Evolutionary conservation across 2,888 invertebrate species (phyloP).

Genomic region (Alloplasta piceator): DNA sequence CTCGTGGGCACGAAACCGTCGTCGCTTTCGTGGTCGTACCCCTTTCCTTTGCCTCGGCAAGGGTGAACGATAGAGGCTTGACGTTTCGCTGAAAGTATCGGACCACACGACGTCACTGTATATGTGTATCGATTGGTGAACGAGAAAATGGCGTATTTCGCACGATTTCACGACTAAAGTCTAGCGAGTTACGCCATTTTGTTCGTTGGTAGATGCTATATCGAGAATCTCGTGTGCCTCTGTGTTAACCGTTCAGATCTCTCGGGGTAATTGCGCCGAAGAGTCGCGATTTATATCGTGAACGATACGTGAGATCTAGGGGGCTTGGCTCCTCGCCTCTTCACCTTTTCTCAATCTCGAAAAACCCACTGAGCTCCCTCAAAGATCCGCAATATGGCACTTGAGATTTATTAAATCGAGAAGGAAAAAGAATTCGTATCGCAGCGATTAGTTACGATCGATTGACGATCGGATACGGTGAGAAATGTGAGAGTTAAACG

Average conservation of each 20-base stretch:
- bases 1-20: constrained; percentile 60
- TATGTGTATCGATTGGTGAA: not conserved
- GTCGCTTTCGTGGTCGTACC: constrained; percentile 22
- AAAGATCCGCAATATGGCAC: constrained; percentile 4
- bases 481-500: not conserved
- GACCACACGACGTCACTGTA: constrained; percentile 23
- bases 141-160: not conserved
- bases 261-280: constrained; percentile 63
- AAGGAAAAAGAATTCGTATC: not conserved
- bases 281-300: constrained; percentile 65
- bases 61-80: constrained; percentile 27
- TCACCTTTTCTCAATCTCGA: constrained; percentile 4
- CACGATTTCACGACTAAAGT: too few relatives aligned
- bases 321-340: constrained; percentile 25
- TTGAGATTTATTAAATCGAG: constrained; percentile 14
- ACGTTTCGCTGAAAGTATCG: constrained; percentile 64
- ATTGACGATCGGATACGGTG: too few relatives aligned
- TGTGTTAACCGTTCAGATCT: not conserved
- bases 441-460: not conserved
- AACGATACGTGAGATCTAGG: constrained; percentile 62
- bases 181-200: too few relatives aligned
- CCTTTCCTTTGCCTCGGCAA: constrained; percentile 22
- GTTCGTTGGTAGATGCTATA: not conserved
- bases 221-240: constrained; percentile 1
- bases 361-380: constrained; percentile 6